Conservation (phyloP, 2,888 invertebrate species). For the Ochlodes sylvanus region DNA sequence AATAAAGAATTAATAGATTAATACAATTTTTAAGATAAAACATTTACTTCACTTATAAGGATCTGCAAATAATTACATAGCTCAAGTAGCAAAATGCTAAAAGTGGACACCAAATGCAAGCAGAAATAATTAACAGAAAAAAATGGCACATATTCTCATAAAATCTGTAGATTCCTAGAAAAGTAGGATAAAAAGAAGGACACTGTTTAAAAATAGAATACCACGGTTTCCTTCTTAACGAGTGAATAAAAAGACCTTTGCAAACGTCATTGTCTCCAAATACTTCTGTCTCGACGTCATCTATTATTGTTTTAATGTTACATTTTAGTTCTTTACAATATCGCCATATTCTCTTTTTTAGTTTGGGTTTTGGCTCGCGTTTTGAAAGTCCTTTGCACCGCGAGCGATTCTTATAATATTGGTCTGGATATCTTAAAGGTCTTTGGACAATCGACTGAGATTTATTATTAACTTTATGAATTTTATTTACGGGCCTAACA, state of each 20-base stretch:
- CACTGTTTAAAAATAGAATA: conserved; percentile 45
- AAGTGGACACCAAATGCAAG: conserved; percentile 60
- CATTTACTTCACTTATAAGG: conserved; percentile 12
- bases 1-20: no score
- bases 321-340: conserved; percentile 4
- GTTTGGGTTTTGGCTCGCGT: not conserved
- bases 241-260: conserved; percentile 43
- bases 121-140: conserved; percentile 47
- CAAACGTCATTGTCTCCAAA: conserved; percentile 37
- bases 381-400: not conserved
- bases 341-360: conserved; percentile 10
- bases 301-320: conserved; percentile 33
- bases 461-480: no score
- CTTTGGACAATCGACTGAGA: not conserved
- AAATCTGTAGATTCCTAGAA: conserved; percentile 45
- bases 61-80: conserved; percentile 45
- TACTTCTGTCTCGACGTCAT: conserved; percentile 36
- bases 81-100: conserved; percentile 50
- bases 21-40: not conserved
- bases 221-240: conserved; percentile 45
- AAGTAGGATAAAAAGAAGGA: conserved; percentile 51
- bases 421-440: not conserved
- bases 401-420: no score
- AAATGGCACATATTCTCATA: conserved; percentile 42
- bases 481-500: not conserved